Conservation (phyloP, 2,888 invertebrate genomes). For the Apocheima hispidaria region DNA sequence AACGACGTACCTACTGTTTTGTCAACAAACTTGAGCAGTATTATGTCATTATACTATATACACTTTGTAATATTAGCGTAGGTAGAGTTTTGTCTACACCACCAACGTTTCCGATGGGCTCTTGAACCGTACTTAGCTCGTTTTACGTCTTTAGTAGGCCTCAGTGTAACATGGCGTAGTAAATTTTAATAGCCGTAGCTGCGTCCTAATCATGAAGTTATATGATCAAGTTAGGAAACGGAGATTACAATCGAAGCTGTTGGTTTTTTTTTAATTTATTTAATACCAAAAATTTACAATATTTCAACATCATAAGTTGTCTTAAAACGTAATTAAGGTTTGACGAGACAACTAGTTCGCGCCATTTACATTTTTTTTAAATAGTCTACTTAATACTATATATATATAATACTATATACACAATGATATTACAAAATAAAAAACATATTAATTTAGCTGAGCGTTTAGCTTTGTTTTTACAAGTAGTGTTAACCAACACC, state of each 20-base stretch:
- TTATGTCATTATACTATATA: conserved; percentile 5
- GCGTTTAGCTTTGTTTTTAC: too few relatives aligned
- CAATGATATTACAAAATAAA: too few relatives aligned
- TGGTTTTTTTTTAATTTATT: too few relatives aligned
- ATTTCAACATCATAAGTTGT: too few relatives aligned
- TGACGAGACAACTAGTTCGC: too few relatives aligned
- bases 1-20: not conserved
- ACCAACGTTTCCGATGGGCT: conserved; percentile 14
- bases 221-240: conserved; percentile 18
- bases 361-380: too few relatives aligned
- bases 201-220: conserved; percentile 22
- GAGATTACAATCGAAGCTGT: conserved; percentile 7
- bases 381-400: too few relatives aligned
- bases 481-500: not conserved
- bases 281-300: too few relatives aligned
- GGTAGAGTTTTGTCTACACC: conserved; percentile 1
- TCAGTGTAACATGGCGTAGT: conserved; percentile 25
- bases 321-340: too few relatives aligned
- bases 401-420: too few relatives aligned
- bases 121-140: conserved; percentile 28
- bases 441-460: too few relatives aligned
- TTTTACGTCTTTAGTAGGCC: conserved; percentile 29
- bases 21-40: not conserved
- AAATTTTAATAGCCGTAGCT: conserved; percentile 36
- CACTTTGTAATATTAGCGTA: conserved; percentile 6